These are phyloP conservation scores for Ptychobarbus kaznakovi DNA, from an alignment of 2,797 vertebrate species.

Conservation along the genomic window DNA sequence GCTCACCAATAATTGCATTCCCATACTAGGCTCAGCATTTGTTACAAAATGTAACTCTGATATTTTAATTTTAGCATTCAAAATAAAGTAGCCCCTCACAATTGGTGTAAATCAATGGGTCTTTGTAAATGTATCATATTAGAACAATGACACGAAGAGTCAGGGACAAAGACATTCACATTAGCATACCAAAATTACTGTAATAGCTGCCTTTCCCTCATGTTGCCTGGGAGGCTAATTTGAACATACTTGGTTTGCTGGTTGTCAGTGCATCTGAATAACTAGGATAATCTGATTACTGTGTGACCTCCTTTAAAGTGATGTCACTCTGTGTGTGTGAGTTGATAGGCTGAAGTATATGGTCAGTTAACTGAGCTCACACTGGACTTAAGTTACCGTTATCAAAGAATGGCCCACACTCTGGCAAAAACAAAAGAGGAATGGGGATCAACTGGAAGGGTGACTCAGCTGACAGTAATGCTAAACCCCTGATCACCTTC, in stretches of 20 bases:
- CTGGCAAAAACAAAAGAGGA: slow-evolving; percentile 49
- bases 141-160: background rate
- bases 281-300: slow-evolving; percentile 75
- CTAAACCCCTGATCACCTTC: slow-evolving; percentile 70
- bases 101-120: background rate
- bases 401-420: slow-evolving; percentile 17
- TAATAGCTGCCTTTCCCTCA: slow-evolving; percentile 53
- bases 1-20: slow-evolving; percentile 2
- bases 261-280: slow-evolving; percentile 55
- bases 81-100: background rate
- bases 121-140: slow-evolving; percentile 8
- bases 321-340: slow-evolving; percentile 72
- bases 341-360: slow-evolving; percentile 67
- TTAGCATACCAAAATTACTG: slow-evolving; percentile 24
- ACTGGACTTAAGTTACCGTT: slow-evolving; percentile 53
- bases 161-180: slow-evolving; percentile 34
- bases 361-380: slow-evolving; percentile 65
- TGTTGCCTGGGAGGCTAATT: slow-evolving; percentile 55
- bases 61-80: background rate
- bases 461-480: slow-evolving; percentile 73
- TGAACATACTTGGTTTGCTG: slow-evolving; percentile 44
- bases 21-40: background rate
- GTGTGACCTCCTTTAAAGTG: slow-evolving; percentile 69
- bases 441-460: slow-evolving; percentile 53
- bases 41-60: background rate